A percentile compares a stretch with the other conserved stretches of the same genome.
phyloP scores from a whole-genome alignment of 2,113 vertebrate species.

The Phylloscopus trochiloides region DNA sequence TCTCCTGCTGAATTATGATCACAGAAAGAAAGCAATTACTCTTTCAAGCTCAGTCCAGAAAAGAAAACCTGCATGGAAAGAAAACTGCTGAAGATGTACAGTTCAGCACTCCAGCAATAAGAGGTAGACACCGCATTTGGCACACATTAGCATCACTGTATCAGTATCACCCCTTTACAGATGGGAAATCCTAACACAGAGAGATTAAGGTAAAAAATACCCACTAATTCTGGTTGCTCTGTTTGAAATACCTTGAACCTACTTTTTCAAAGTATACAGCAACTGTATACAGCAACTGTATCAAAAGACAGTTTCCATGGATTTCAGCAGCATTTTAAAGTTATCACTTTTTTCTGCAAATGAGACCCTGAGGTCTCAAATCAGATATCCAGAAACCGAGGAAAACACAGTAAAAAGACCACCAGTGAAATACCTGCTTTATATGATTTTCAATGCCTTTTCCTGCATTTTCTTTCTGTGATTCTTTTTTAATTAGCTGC shows the following conservation, averaged over 20 bases:
- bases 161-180: neutral
- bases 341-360: neutral
- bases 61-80: neutral
- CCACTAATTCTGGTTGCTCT: neutral
- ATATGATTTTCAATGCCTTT: neutral
- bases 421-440: neutral
- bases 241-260: neutral
- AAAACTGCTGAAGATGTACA: slow-evolving; percentile 2
- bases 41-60: neutral
- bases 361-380: neutral
- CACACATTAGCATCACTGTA: neutral
- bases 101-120: neutral
- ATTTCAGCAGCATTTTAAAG: neutral
- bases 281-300: neutral
- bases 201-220: neutral
- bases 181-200: neutral
- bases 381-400: slow-evolving; percentile 19
- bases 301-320: neutral
- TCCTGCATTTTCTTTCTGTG: neutral
- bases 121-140: neutral
- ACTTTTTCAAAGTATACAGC: neutral
- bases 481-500: neutral
- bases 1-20: neutral
- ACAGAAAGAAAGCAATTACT: slow-evolving; percentile 28
- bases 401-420: neutral